Evolutionary conservation across 2,113 vertebrate species (phyloP).

Genomic region (Labeo catla): DNA sequence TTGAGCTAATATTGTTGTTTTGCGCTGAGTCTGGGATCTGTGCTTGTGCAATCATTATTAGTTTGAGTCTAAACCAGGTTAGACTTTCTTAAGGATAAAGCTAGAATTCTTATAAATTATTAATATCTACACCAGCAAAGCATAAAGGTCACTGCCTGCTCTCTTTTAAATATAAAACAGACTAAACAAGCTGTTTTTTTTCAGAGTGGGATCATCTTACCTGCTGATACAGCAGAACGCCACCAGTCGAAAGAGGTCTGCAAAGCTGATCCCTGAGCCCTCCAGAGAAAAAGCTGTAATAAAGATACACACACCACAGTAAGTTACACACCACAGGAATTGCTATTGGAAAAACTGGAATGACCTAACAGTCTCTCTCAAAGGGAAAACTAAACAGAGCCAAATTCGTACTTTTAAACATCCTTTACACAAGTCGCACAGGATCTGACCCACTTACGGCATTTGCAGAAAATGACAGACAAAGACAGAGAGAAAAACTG

Average conservation of each 20-base stretch:
- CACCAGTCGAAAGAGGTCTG: constrained; percentile 92
- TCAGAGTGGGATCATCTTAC: constrained; percentile 71
- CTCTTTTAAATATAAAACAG: neutral
- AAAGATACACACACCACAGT: constrained; percentile 24
- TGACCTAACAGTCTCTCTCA: neutral
- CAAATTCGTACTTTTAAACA: constrained; percentile 9
- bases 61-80: neutral
- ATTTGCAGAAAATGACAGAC: constrained; percentile 9
- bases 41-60: neutral
- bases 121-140: neutral
- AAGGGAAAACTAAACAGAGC: constrained; percentile 32
- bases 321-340: neutral
- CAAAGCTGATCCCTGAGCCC: constrained; percentile 93
- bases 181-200: constrained; percentile 7
- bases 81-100: neutral
- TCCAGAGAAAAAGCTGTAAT: constrained; percentile 90
- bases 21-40: neutral
- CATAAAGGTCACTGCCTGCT: neutral
- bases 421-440: constrained; percentile 18
- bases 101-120: neutral
- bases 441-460: constrained; percentile 36
- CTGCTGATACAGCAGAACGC: constrained; percentile 98
- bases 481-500: neutral
- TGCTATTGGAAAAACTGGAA: constrained; percentile 16
- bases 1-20: neutral